These are phyloP conservation scores for Atethmia centrago DNA, from an alignment of 2,888 invertebrate species.

Conservation along the genomic window DNA sequence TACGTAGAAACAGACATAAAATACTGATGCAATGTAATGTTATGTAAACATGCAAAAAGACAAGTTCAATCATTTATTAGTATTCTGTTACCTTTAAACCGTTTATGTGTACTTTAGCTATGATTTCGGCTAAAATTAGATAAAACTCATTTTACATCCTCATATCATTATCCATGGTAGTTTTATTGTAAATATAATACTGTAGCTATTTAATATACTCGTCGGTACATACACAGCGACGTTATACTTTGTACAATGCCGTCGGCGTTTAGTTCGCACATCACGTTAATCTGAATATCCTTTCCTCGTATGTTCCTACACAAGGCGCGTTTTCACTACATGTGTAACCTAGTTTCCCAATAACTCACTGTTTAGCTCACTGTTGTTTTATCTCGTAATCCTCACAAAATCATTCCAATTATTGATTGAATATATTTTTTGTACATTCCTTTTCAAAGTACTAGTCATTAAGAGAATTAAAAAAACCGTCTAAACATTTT, in stretches of 20 bases:
- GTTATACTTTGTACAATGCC: conserved; percentile 59
- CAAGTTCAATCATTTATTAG: conserved; percentile 39
- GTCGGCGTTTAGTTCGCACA: conserved; percentile 51
- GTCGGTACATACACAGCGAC: conserved; percentile 69
- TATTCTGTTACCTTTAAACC: conserved; percentile 48
- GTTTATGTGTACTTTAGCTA: conserved; percentile 49
- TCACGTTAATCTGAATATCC: conserved; percentile 53
- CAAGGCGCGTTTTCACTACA: conserved; percentile 60
- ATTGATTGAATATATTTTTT: conserved; percentile 64
- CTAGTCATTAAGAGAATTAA: conserved; percentile 73
- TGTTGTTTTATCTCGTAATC: conserved; percentile 47
- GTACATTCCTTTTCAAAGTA: conserved; percentile 71
- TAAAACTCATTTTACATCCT: conserved; percentile 69
- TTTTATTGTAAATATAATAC: conserved; percentile 78
- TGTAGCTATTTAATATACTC: conserved; percentile 74
- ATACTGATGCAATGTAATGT: conserved; percentile 37
- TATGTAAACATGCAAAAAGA: conserved; percentile 43
- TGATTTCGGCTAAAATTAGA: conserved; percentile 57
- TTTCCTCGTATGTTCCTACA: conserved; percentile 66
- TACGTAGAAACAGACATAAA: conserved; percentile 34
- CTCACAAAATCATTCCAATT: conserved; percentile 69
- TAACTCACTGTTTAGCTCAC: conserved; percentile 43
- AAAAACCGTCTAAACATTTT: conserved; percentile 57
- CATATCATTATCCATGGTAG: conserved; percentile 77
- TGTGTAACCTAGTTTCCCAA: conserved; percentile 45